phyloP scores from a whole-genome alignment of 2,113 vertebrate species.

The Condylura cristata region DNA sequence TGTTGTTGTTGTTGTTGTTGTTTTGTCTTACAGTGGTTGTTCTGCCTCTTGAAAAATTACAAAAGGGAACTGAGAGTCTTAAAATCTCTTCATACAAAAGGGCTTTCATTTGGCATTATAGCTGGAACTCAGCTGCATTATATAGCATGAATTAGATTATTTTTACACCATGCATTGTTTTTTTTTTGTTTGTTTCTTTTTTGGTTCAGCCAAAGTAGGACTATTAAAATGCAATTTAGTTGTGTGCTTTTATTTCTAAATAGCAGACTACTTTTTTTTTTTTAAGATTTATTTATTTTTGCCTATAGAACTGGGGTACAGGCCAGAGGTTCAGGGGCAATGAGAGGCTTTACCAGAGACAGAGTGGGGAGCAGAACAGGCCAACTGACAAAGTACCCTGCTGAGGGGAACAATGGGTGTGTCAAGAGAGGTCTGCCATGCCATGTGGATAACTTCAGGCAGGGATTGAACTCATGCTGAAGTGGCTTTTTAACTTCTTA shows the following conservation, averaged over 20 bases:
- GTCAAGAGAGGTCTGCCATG: too few species aligned
- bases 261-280: too few species aligned
- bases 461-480: too few species aligned
- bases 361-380: too few species aligned
- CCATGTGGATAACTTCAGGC: too few species aligned
- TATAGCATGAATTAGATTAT: background rate
- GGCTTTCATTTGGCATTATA: background rate
- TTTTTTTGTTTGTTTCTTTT: background rate
- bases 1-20: background rate
- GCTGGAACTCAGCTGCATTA: background rate
- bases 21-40: background rate
- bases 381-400: too few species aligned
- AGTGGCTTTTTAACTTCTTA: too few species aligned
- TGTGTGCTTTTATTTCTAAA: background rate
- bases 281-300: too few species aligned
- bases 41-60: background rate
- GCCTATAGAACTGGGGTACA: too few species aligned
- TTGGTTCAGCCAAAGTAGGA: background rate
- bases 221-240: constrained; percentile 1
- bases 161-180: background rate
- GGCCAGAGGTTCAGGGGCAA: too few species aligned
- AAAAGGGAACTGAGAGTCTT: background rate
- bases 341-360: too few species aligned
- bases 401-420: too few species aligned
- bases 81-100: background rate